Percentiles rank a stretch among this genome's conserved stretches.
These are phyloP conservation scores for Agrochola lota DNA, from an alignment of 2,888 invertebrate genomes.

Conservation along the genomic window DNA sequence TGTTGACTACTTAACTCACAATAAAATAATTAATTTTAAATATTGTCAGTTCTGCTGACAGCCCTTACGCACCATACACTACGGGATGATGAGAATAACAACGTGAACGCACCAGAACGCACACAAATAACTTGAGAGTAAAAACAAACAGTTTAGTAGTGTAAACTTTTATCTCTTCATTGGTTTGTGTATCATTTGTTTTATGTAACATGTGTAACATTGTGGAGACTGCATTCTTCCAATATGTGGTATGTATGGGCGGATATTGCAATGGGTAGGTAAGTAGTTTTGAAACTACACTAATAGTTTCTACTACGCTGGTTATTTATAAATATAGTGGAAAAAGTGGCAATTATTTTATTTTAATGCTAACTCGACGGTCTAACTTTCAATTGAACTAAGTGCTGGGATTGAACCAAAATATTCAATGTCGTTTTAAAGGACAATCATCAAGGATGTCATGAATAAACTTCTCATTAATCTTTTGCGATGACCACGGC, in stretches of 20 bases:
- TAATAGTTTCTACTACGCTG: neutral
- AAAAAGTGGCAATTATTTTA: neutral
- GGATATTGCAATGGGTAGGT: neutral
- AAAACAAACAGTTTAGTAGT: conserved; percentile 59
- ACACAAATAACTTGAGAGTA: conserved; percentile 65
- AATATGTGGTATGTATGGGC: neutral
- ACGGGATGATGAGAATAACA: conserved; percentile 65
- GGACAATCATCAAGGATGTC: neutral
- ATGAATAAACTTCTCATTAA: too few relatives aligned
- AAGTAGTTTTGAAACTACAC: neutral
- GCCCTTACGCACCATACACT: conserved; percentile 40
- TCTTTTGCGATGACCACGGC: neutral
- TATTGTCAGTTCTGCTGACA: conserved; percentile 19
- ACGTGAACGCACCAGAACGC: conserved; percentile 69
- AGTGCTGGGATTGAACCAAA: neutral
- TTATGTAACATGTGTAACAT: conserved; percentile 22
- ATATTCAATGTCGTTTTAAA: neutral
- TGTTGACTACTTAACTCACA: too few relatives aligned
- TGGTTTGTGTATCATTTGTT: conserved; percentile 29
- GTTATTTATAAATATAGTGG: neutral
- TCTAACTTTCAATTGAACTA: neutral
- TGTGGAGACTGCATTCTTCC: conserved; percentile 7
- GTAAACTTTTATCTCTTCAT: conserved; percentile 55
- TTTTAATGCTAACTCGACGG: neutral
- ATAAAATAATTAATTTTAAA: neutral